A percentile compares a stretch with the other conserved stretches of the same genome.
Conservation (phyloP, 2,888 invertebrate species). For the Agrotis ipsilon region DNA sequence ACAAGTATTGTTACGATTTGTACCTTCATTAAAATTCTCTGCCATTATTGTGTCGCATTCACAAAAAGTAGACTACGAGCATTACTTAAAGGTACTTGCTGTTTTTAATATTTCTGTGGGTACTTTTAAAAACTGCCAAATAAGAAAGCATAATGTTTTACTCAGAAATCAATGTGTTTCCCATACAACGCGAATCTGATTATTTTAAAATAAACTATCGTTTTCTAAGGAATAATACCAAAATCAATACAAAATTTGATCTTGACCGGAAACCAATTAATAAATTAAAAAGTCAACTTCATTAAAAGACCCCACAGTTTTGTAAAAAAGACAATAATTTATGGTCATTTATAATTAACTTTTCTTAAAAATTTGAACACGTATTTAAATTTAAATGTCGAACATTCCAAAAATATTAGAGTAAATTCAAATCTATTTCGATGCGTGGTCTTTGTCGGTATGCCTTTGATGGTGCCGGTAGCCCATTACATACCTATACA, state of each 20-base stretch:
- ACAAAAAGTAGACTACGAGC: background rate
- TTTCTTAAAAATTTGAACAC: constrained; percentile 14
- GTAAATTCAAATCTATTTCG: constrained; percentile 26
- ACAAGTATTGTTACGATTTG: no score
- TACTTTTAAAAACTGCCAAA: background rate
- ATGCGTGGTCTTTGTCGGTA: constrained; percentile 46
- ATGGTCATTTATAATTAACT: constrained; percentile 19
- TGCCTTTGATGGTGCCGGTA: constrained; percentile 60
- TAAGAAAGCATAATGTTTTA: background rate
- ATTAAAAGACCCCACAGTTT: constrained; percentile 9
- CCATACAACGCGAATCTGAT: no score
- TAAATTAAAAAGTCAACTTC: background rate
- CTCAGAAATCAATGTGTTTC: background rate
- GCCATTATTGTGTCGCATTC: background rate
- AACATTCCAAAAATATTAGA: constrained; percentile 38
- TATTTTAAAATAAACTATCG: no score
- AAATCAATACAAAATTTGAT: background rate
- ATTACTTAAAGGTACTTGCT: no score
- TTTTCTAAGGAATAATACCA: background rate
- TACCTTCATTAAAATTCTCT: background rate
- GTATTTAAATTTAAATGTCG: constrained; percentile 40
- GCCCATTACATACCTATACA: constrained; percentile 54
- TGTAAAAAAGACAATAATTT: constrained; percentile 43
- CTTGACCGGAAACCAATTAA: constrained; percentile 2
- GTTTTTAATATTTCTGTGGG: no score